Evolutionary conservation across 2,113 vertebrate genomes (phyloP).

Genomic region (Turnix velox): DNA sequence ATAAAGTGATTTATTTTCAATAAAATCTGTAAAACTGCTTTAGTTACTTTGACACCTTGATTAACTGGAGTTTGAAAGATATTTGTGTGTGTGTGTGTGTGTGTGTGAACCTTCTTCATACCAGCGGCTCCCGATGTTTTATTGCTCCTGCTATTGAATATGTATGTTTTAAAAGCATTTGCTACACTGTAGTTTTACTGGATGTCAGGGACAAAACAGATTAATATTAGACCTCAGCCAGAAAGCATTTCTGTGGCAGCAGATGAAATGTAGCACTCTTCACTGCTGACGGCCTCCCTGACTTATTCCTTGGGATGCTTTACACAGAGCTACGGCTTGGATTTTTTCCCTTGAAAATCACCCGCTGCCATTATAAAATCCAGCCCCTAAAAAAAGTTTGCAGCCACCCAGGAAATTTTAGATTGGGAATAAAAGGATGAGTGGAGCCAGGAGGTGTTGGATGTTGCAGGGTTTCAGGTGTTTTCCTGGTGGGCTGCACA

Average conservation of each 20-base stretch:
- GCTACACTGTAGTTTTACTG: constrained; percentile 57
- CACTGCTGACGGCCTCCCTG: constrained; percentile 11
- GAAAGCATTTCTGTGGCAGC: constrained; percentile 55
- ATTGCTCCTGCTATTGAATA: constrained; percentile 56
- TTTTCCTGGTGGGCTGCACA: fast-evolving
- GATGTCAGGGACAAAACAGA: constrained; percentile 54
- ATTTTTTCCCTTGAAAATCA: constrained; percentile 46
- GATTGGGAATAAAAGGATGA: not conserved
- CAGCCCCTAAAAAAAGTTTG: constrained; percentile 19
- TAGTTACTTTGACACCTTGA: constrained; percentile 76
- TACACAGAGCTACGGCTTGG: not conserved
- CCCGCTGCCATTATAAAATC: constrained; percentile 4
- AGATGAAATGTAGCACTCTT: constrained; percentile 53
- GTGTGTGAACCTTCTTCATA: constrained; percentile 42
- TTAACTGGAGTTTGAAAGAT: constrained; percentile 70
- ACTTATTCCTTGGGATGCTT: constrained; percentile 54
- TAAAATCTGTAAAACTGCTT: constrained; percentile 75
- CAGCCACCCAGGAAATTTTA: not conserved
- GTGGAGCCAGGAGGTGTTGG: not conserved
- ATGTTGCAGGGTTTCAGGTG: not conserved
- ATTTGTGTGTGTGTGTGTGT: constrained; percentile 58
- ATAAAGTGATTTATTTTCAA: constrained; percentile 78
- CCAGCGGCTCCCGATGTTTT: constrained; percentile 46
- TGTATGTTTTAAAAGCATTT: constrained; percentile 57
- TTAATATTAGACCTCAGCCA: constrained; percentile 60